phyloP scores from a whole-genome alignment of 2,113 vertebrate species.

The Pterocles burchelli region DNA sequence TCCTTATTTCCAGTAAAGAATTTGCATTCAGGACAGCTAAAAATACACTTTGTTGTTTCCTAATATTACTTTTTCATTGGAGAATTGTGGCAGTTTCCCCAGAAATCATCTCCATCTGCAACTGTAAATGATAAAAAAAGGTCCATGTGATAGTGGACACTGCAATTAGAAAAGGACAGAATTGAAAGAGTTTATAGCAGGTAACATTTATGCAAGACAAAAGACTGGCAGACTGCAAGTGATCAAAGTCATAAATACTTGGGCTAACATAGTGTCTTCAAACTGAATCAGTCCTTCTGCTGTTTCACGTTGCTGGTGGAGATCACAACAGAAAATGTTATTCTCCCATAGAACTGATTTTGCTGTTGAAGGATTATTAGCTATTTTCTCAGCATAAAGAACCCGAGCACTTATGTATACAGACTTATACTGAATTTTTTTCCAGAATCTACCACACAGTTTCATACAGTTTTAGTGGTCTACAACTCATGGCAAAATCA shows the following conservation, averaged over 20 bases:
- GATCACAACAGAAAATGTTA: neutral
- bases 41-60: neutral
- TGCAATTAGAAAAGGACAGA: neutral
- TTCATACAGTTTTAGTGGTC: neutral
- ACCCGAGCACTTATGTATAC: neutral
- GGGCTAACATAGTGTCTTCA: neutral
- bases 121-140: neutral
- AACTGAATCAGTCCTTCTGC: neutral
- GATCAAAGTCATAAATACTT: neutral
- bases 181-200: neutral
- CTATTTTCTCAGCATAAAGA: neutral
- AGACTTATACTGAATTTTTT: neutral
- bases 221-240: neutral
- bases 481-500: neutral
- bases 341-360: neutral
- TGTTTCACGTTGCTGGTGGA: neutral
- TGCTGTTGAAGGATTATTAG: neutral
- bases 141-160: neutral
- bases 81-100: neutral
- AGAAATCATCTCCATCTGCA: neutral
- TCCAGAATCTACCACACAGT: neutral
- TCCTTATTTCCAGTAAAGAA: conserved; percentile 7
- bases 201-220: neutral
- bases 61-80: neutral
- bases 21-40: neutral